Base-by-base conservation (phyloP, 2,888 invertebrate species). In the Ormyrus pomaceus region DNA sequence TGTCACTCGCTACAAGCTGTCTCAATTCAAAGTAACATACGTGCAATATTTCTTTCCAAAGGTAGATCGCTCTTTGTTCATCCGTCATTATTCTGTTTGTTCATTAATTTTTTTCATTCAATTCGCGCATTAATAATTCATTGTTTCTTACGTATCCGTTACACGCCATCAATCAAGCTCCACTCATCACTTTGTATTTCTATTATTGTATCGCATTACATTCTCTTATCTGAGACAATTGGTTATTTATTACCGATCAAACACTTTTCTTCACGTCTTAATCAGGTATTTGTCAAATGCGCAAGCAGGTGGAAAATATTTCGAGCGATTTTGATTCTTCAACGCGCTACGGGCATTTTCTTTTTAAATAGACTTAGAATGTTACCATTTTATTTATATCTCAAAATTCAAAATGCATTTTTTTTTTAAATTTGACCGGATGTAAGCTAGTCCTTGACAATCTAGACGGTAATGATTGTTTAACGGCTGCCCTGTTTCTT, bases 51-150 rank as follows among this genome's bases (percentile, higher is more conserved):
- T 62, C 51, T 72, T 73, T 19, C 13, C 8, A 19, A 51, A 51
- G 62, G 53, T 62, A 62, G 19, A 71, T 71, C 73, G 56, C 64
- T 55, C 48, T 55, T 45, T 19, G n/a, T 74, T 11, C 64, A 65
- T 53, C 9, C 9, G 46, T 19, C 19, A 19, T 19, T 19, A 19
- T 19, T 19, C 19, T 19, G 19, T 65, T 53, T 61, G 6, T 51
- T n/a, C 13, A 56, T 58, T 58, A 48, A 58, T 74, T n/a, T 5
- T 53, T 59, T 59, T 75, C 45, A 59, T 66, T 46, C 53, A 66
- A 59, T 68, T 45, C 45, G 1, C 56, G 13, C n/a, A 68, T 66
- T 45, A 75, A 75, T 68, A 68, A 75, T 66, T 68, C 68, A 61
- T 68, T 45, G 45, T 75, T 13, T 66, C 7, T 34, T 19, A 11